These are phyloP conservation scores for Muricea muricata DNA, from an alignment of 92 coral and sea anemone species.

Conservation along the genomic window DNA sequence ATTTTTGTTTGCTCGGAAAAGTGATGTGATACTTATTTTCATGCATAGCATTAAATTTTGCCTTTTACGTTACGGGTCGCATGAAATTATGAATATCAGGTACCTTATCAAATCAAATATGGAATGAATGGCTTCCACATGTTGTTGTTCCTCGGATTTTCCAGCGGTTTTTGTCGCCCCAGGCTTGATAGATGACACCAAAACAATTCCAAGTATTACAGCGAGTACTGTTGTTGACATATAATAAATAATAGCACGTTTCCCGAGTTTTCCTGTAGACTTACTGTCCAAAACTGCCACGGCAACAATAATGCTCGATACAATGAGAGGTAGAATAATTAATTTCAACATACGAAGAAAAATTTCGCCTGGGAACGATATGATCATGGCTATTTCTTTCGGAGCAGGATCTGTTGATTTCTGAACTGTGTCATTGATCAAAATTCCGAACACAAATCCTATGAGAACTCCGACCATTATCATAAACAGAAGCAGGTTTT, in stretches of 20 bases:
- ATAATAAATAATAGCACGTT: conserved; percentile 81
- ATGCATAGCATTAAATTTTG: too few species aligned
- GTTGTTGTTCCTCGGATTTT: conserved; percentile 8
- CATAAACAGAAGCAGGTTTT: conserved; percentile 72
- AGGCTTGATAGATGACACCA: conserved; percentile 85
- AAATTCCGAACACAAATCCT: conserved; percentile 78
- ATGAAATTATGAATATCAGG: neutral
- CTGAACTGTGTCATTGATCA: conserved; percentile 75
- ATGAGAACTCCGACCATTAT: conserved; percentile 75
- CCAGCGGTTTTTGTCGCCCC: conserved; percentile 55
- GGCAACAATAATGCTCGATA: conserved; percentile 92
- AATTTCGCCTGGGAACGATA: conserved; percentile 94
- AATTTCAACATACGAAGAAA: conserved; percentile 93
- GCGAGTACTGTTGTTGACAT: conserved; percentile 87
- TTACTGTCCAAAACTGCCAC: conserved; percentile 86
- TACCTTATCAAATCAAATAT: conserved; percentile 90
- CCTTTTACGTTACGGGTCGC: neutral
- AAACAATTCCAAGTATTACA: conserved; percentile 88
- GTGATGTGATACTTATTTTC: too few species aligned
- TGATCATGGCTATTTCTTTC: conserved; percentile 81
- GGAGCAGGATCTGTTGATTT: conserved; percentile 66
- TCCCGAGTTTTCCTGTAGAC: conserved; percentile 84
- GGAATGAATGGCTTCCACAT: conserved; percentile 67
- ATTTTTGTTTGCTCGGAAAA: neutral
- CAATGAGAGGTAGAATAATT: conserved; percentile 83